A percentile compares a stretch with the other conserved stretches of the same genome.
Evolutionary conservation across 2,888 invertebrate species (phyloP).

Genomic region (Atherix ibis): DNA sequence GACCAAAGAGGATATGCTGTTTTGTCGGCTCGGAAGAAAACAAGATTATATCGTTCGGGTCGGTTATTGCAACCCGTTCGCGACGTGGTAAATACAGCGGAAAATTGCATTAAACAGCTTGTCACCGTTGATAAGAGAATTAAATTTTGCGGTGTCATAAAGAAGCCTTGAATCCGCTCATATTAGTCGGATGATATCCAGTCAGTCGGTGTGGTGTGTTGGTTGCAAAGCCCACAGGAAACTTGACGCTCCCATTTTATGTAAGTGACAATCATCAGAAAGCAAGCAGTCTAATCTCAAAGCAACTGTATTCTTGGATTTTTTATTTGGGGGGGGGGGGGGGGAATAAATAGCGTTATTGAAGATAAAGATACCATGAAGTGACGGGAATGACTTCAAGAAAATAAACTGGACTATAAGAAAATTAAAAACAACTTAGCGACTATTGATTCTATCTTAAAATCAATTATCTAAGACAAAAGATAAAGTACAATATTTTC

Average conservation of each 20-base stretch:
- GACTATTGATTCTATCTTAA: background rate
- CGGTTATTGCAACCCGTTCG: constrained; percentile 6
- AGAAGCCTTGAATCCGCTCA: constrained; percentile 7
- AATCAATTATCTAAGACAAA: background rate
- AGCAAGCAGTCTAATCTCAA: background rate
- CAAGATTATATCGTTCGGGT: background rate
- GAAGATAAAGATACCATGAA: too few species aligned
- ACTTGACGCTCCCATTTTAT: constrained; percentile 1
- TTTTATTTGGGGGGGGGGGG: too few species aligned
- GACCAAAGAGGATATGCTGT: too few species aligned
- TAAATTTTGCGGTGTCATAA: constrained; percentile 30
- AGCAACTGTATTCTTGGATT: background rate
- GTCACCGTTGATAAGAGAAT: constrained; percentile 33
- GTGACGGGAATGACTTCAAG: too few species aligned
- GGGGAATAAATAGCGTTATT: too few species aligned
- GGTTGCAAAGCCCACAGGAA: too few species aligned
- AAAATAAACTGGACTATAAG: background rate
- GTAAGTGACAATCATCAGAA: constrained; percentile 1
- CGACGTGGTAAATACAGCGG: constrained; percentile 27
- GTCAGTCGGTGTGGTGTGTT: too few species aligned
- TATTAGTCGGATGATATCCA: constrained; percentile 6
- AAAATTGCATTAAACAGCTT: constrained; percentile 33
- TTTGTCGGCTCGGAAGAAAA: too few species aligned
- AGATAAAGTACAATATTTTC: too few species aligned
- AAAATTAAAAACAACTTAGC: background rate